Percentiles rank a stretch among this genome's conserved stretches.
Evolutionary conservation across 2,888 invertebrate species (phyloP).

Genomic region (Orthonychiurus folsomi): DNA sequence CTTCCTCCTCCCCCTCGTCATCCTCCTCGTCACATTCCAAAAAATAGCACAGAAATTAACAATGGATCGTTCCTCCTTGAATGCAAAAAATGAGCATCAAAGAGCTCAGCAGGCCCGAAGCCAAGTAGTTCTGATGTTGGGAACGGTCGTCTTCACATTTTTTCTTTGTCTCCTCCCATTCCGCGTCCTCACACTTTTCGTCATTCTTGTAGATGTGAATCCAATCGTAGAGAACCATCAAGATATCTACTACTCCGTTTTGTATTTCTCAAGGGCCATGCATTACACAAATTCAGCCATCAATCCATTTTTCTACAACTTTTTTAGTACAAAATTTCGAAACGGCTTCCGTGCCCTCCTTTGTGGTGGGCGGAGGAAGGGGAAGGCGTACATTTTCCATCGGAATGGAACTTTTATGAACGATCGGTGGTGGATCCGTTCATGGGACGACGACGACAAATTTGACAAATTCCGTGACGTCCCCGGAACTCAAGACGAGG

Average conservation of each 20-base stretch:
- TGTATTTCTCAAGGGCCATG: conserved; percentile 79
- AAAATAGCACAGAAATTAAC: conserved; percentile 76
- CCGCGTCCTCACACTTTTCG: conserved; percentile 76
- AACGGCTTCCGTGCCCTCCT: conserved; percentile 66
- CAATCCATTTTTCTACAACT: conserved; percentile 81
- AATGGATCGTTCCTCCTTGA: conserved; percentile 53
- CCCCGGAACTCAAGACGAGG: no score
- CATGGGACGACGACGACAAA: no score
- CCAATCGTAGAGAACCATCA: conserved; percentile 63
- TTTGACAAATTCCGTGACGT: no score
- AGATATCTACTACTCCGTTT: conserved; percentile 68
- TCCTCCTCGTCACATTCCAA: conserved; percentile 71
- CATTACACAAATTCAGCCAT: conserved; percentile 80
- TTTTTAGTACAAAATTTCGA: conserved; percentile 84
- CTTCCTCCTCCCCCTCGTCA: conserved; percentile 72
- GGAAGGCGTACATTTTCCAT: conserved; percentile 32
- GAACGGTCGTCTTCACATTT: conserved; percentile 78
- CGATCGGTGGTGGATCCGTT: no score
- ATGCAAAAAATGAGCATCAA: conserved; percentile 34
- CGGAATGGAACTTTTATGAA: conserved; percentile 36
- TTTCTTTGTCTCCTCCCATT: conserved; percentile 83
- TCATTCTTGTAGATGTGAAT: conserved; percentile 63
- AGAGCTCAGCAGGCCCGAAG: conserved; percentile 30
- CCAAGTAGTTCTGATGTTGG: conserved; percentile 83
- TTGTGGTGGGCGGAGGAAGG: conserved; percentile 24